phyloP scores from a whole-genome alignment of 2,888 invertebrate genomes.

The Amphipoea oculea region DNA sequence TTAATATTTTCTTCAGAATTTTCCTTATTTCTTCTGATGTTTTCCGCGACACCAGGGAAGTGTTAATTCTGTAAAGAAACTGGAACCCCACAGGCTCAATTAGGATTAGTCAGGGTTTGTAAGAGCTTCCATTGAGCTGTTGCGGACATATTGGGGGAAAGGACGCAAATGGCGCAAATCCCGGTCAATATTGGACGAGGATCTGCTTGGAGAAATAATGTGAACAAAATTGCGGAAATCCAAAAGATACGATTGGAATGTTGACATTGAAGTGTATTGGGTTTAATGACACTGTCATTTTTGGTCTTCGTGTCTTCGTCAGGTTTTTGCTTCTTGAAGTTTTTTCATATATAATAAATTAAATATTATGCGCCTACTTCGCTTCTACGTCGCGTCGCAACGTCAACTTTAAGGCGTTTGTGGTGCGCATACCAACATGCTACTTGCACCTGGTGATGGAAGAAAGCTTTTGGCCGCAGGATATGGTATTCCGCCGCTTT shows the following conservation, averaged over 20 bases:
- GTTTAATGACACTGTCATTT: conserved; percentile 4
- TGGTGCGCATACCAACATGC: too few relatives aligned
- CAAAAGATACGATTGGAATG: conserved; percentile 22
- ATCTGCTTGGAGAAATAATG: conserved; percentile 46
- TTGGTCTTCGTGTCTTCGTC: neutral
- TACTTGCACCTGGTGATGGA: too few relatives aligned
- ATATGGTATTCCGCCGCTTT: too few relatives aligned
- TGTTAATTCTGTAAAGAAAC: conserved; percentile 58
- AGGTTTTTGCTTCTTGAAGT: neutral
- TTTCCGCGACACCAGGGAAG: conserved; percentile 29
- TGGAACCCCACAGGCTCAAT: conserved; percentile 48
- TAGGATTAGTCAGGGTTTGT: conserved; percentile 59
- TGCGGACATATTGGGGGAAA: conserved; percentile 43
- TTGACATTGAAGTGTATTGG: conserved; percentile 3
- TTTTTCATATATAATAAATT: neutral
- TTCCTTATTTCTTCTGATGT: conserved; percentile 15
- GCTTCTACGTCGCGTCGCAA: too few relatives aligned
- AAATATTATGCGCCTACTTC: too few relatives aligned
- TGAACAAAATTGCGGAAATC: conserved; percentile 38
- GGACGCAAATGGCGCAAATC: conserved; percentile 58
- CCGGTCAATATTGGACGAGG: conserved; percentile 50
- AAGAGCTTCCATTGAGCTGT: conserved; percentile 50
- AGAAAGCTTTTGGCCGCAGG: too few relatives aligned
- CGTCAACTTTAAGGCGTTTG: too few relatives aligned
- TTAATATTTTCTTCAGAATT: conserved; percentile 10